Percentiles rank a stretch among this genome's conserved stretches.
phyloP scores from a whole-genome alignment of 2,797 vertebrate genomes.

The Helicolenus hilgendorfi region DNA sequence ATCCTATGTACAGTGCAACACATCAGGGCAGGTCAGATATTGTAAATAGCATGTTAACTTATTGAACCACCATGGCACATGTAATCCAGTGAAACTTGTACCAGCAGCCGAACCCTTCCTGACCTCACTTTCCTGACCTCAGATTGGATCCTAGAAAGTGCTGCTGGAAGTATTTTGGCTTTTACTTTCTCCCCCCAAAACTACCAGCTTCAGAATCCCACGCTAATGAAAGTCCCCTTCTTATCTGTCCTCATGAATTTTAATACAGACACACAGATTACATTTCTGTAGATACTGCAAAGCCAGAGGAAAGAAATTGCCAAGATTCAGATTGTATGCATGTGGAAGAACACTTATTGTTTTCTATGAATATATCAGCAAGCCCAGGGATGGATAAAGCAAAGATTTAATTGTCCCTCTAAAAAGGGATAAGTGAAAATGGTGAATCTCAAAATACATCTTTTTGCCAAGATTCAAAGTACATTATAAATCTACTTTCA shows the following conservation, averaged over 20 bases:
- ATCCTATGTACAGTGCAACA: background rate
- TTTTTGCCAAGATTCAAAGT: slow-evolving; percentile 38
- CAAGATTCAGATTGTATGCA: slow-evolving; percentile 71
- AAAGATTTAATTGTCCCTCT: slow-evolving; percentile 61
- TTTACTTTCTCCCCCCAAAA: slow-evolving; percentile 42
- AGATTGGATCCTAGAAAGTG: slow-evolving; percentile 40
- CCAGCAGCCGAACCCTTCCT: background rate
- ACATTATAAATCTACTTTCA: slow-evolving; percentile 34
- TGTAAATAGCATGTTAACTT: background rate
- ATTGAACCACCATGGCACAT: background rate
- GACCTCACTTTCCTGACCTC: slow-evolving; percentile 50
- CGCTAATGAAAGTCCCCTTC: slow-evolving; percentile 68
- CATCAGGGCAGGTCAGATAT: background rate
- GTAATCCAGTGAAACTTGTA: background rate
- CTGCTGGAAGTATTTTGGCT: slow-evolving; percentile 55
- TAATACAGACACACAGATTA: slow-evolving; percentile 81
- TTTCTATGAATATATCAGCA: slow-evolving; percentile 87
- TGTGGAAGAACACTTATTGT: slow-evolving; percentile 77
- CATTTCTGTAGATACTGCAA: slow-evolving; percentile 80
- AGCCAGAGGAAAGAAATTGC: slow-evolving; percentile 70
- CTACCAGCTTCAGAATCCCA: slow-evolving; percentile 47
- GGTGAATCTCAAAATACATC: slow-evolving; percentile 53
- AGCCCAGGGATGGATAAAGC: slow-evolving; percentile 40
- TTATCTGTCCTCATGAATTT: slow-evolving; percentile 87
- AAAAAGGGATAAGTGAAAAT: slow-evolving; percentile 64